These are phyloP conservation scores for Montipora cactus DNA, from an alignment of 64 coral and sea anemone genomes.

Conservation along the genomic window DNA sequence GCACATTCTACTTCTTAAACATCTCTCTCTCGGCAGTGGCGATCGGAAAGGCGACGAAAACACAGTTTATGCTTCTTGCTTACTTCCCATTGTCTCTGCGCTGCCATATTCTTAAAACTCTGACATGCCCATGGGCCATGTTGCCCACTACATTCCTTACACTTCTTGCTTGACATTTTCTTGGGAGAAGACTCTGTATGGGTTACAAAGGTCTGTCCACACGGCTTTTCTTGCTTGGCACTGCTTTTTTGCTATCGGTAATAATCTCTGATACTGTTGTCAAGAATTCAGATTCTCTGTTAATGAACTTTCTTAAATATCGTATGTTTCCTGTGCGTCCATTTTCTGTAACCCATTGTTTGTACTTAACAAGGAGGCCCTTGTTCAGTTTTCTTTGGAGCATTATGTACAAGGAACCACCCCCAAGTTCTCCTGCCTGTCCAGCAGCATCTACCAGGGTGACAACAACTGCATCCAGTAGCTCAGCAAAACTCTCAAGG, in stretches of 20 bases:
- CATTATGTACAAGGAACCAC: slow-evolving; percentile 43
- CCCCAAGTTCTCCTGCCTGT: slow-evolving; percentile 52
- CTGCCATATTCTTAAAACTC: slow-evolving; percentile 2
- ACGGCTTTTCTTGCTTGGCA: background rate
- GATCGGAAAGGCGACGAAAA: slow-evolving; percentile 28
- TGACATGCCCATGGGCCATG: slow-evolving; percentile 18
- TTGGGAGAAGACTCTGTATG: background rate
- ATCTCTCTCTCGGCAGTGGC: background rate
- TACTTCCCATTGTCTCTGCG: background rate
- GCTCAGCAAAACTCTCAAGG: slow-evolving; percentile 61
- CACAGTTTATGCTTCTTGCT: slow-evolving; percentile 31
- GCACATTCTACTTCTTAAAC: background rate
- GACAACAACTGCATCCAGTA: slow-evolving; percentile 55
- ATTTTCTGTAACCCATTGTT: no score
- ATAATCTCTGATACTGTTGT: slow-evolving; percentile 61
- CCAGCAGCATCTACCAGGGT: slow-evolving; percentile 52
- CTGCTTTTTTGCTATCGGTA: background rate
- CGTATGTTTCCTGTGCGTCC: no score
- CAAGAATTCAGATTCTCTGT: slow-evolving; percentile 54
- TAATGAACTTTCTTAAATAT: no score
- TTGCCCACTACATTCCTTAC: slow-evolving; percentile 18
- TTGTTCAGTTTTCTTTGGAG: slow-evolving; percentile 49
- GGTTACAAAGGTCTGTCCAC: background rate
- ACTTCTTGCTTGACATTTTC: background rate
- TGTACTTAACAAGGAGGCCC: slow-evolving; percentile 18